Evolutionary conservation across 2,113 vertebrate species (phyloP), one percentile per base, ranked within the genome.

Genomic region (Cepphus grylle): DNA sequence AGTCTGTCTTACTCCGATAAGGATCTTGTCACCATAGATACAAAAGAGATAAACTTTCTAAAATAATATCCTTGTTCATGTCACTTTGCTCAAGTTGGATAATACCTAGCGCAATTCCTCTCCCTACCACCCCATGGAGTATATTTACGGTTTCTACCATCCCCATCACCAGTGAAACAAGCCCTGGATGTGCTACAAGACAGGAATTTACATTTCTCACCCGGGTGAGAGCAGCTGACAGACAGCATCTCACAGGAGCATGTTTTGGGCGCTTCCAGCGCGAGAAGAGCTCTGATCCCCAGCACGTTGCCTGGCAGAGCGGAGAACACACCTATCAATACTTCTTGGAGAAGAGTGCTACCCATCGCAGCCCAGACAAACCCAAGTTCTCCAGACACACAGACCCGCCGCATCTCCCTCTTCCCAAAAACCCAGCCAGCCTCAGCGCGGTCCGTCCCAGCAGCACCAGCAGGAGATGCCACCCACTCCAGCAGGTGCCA

Each of bases 1-100:
- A 88, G 94, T 87, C 85, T 93, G 67, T 83, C 90, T 58, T 80
- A 62, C 84, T 90, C 85, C 7, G 90, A 98, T 97, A 97, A 97
- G 95, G 94, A 97, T 98, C 96, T 97, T 94, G 81, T 91, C 91
- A 97, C 95, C 36, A 38, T 90, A 97, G 97, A 98, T 98, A 97
- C 95, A 97, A 97, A 94, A 81, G 92, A 96, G 97, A 98, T 97
- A 97, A 96, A 94, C 82, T 97, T 96, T 96, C 96, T 95, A 96
- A 98, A 98, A 97, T 97, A 98, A 97, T 97, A 98, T 97, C 97
- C 66, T 52, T 77, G 91, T 70, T 97, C 85, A 15, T 95, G 96
- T 98, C 97, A 96, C 97, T 97, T 97, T 87, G 88, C 92, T 94
- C 59, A 32, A 81, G 87, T 90, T 96, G 91, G 89, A 93, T 65